These are phyloP conservation scores for Anguilla rostrata DNA, from an alignment of 2,113 vertebrate species.

Conservation along the genomic window DNA sequence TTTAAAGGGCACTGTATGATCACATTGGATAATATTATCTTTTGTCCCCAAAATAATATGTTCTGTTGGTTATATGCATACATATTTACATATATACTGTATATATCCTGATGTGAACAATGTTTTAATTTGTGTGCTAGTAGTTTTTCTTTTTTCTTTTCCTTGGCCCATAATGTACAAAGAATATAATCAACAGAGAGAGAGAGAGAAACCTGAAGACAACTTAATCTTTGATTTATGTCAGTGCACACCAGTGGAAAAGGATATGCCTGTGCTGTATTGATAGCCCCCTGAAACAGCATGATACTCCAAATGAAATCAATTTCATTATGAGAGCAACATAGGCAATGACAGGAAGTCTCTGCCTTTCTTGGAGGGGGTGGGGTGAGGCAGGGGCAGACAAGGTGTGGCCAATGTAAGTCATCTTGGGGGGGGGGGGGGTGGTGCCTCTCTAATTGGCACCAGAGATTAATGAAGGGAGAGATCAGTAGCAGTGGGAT, in stretches of 20 bases:
- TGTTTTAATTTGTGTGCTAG: no score
- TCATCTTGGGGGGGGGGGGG: no score
- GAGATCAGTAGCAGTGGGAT: no score
- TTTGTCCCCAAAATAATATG: no score
- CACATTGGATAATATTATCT: no score
- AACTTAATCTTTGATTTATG: neutral
- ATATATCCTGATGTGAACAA: no score
- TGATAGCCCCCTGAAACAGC: neutral
- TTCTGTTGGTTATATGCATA: no score
- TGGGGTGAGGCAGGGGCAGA: neutral
- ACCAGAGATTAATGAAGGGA: no score
- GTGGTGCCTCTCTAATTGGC: no score
- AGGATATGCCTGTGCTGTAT: neutral
- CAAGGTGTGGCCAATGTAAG: no score
- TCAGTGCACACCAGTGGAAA: neutral
- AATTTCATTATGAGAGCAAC: neutral
- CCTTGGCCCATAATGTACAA: neutral
- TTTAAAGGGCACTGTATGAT: no score
- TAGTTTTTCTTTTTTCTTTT: neutral
- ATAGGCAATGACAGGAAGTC: neutral
- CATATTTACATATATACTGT: no score
- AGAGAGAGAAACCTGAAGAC: neutral
- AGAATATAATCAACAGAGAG: neutral
- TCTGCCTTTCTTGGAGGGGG: neutral
- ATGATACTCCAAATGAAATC: neutral